A percentile compares a stretch with the other conserved stretches of the same genome.
Conservation (phyloP, 2,888 invertebrate species). For the Laothoe populi region DNA sequence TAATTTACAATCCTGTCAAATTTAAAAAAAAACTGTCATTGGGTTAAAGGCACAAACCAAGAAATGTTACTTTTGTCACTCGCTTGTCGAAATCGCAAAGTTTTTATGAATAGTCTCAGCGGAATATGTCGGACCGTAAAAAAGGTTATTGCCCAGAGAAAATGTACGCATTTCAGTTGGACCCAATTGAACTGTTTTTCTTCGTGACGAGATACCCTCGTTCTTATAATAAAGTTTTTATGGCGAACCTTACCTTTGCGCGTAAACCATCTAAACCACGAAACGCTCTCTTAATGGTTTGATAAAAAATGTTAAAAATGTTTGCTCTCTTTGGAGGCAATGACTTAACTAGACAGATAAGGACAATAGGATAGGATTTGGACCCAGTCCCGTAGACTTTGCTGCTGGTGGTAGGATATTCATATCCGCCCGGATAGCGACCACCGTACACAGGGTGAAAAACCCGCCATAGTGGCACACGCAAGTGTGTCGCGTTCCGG, state of each 20-base stretch:
- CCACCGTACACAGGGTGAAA: no score
- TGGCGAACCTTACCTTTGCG: neutral
- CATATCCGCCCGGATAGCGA: no score
- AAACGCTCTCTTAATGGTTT: conserved; percentile 4
- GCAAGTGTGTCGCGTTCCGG: no score
- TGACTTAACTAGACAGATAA: neutral
- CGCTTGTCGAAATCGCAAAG: conserved; percentile 19
- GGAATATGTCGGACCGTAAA: conserved; percentile 25
- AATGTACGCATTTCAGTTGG: conserved; percentile 16
- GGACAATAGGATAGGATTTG: no score
- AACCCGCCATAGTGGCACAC: no score
- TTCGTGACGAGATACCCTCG: neutral
- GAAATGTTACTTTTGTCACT: conserved; percentile 14
- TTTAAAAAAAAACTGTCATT: neutral
- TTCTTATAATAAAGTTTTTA: conserved; percentile 20
- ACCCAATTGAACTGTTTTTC: conserved; percentile 21
- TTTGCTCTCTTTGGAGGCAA: neutral
- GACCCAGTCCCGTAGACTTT: no score
- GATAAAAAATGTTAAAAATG: no score
- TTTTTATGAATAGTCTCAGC: conserved; percentile 27
- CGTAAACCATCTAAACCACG: conserved; percentile 6
- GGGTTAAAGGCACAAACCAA: neutral
- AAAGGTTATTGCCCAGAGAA: conserved; percentile 27
- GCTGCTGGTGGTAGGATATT: no score
- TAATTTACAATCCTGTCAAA: neutral